These are phyloP conservation scores for Astropecten irregularis DNA, from an alignment of 53 echinoderm and acorn worm species.

Conservation along the genomic window DNA sequence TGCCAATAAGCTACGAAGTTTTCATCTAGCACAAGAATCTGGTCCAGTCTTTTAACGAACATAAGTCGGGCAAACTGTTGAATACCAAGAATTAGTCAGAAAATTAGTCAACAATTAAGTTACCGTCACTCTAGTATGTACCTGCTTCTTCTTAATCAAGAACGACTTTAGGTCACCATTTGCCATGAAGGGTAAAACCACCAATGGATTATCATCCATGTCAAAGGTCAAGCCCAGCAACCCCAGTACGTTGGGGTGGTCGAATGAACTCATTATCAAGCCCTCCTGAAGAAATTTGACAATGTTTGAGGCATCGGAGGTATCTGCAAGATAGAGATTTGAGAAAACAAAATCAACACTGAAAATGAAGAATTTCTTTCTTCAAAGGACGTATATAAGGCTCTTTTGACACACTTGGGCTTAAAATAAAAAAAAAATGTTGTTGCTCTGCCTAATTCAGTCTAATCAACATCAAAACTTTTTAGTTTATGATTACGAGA, in stretches of 20 bases:
- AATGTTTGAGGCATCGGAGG: background rate
- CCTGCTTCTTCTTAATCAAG: background rate
- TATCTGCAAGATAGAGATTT: conserved; percentile 15
- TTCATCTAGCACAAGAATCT: no score
- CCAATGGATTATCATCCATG: conserved; percentile 22
- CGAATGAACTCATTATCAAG: conserved; percentile 44
- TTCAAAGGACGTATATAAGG: background rate
- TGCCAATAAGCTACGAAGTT: no score
- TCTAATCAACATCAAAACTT: background rate
- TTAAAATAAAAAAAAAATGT: background rate
- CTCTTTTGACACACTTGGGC: background rate
- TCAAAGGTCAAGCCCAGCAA: conserved; percentile 62
- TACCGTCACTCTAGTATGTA: no score
- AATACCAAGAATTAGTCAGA: no score
- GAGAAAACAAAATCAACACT: background rate
- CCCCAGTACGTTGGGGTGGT: conserved; percentile 52
- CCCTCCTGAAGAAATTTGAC: conserved; percentile 57
- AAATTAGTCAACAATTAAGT: no score
- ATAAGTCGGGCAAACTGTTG: no score
- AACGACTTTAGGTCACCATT: conserved; percentile 50
- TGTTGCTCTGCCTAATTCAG: no score
- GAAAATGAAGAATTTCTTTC: no score
- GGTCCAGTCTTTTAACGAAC: no score
- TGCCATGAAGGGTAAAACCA: conserved; percentile 48
- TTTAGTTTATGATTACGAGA: no score